Evolutionary conservation across 2,113 vertebrate genomes (phyloP), one percentile per base, ranked within the genome.

Genomic region (Eulemur macaco): DNA sequence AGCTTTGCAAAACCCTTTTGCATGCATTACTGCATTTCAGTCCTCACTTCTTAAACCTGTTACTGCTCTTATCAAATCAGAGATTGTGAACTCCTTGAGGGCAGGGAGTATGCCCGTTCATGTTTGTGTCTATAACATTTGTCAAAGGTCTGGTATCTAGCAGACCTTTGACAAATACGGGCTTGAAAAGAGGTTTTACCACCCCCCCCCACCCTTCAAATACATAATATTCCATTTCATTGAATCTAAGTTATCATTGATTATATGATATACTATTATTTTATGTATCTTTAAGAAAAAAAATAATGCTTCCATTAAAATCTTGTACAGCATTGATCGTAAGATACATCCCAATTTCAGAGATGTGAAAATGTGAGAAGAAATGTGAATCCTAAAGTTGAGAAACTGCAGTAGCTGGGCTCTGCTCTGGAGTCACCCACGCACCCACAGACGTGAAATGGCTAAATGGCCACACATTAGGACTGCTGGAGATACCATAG

Each of bases 1-100:
- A 96, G 93, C 63, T 83, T 69, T 66, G n/a, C 25, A 77, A 93
- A 93, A n/a, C 56, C 20, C 23, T n/a, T 96, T 80, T 66, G 27
- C 45, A 37, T 69, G 15, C 17, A 31, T 58, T 37, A 85, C 31
- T 20, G 9, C 39, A 84, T 10, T 63, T 54, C 31, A 23, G 54
- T 12, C 25, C 56, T 91, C 31, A 23, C 52, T 73, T 93, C 63
- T 66, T 88, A 66, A 71, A 50, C 29, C 31, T 88, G 37, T 14
- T 76, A 27, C 8, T 89, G 37, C 5, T 94, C 42, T 90, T 10
- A 37, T 34, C 56, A 58, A 83, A 77, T 25, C 11, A 27, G 20
- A 78, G 31, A 18, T 42, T 27, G 1, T 39, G 83, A 34, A 3
- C 8, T 58, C 45, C 66, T 56, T 34, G 37, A 47, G 34, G 6